These are phyloP conservation scores for Rhizoglyphus robini DNA, from an alignment of 1,140 invertebrate genomes.

Conservation along the genomic window DNA sequence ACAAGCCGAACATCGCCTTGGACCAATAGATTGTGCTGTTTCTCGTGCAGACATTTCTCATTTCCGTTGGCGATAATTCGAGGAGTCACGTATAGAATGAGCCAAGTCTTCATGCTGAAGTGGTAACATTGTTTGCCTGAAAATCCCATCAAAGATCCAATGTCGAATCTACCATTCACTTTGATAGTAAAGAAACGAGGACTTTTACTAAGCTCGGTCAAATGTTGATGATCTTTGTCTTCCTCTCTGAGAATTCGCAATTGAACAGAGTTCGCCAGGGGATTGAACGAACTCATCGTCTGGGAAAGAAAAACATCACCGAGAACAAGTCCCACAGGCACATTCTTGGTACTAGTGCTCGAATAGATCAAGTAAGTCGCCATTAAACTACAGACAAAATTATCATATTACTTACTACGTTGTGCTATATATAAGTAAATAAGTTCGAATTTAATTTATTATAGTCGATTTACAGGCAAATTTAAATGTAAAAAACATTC, in stretches of 20 bases:
- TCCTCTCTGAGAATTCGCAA: not conserved
- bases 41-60: not conserved
- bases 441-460: too few species aligned
- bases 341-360: not conserved
- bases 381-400: not conserved
- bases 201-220: not conserved
- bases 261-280: not conserved
- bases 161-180: not conserved
- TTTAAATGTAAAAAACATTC: not conserved
- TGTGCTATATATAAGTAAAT: too few species aligned
- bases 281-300: not conserved
- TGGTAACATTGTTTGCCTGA: not conserved
- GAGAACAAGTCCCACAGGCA: not conserved
- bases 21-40: not conserved
- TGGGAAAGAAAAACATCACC: not conserved
- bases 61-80: not conserved
- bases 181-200: not conserved
- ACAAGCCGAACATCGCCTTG: not conserved
- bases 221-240: not conserved
- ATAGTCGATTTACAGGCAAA: not conserved
- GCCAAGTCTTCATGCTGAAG: constrained; percentile 1
- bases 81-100: not conserved
- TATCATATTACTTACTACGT: too few species aligned
- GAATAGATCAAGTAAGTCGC: not conserved
- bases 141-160: not conserved